Conservation (phyloP, 2,113 vertebrate species). For the Murina feae region DNA sequence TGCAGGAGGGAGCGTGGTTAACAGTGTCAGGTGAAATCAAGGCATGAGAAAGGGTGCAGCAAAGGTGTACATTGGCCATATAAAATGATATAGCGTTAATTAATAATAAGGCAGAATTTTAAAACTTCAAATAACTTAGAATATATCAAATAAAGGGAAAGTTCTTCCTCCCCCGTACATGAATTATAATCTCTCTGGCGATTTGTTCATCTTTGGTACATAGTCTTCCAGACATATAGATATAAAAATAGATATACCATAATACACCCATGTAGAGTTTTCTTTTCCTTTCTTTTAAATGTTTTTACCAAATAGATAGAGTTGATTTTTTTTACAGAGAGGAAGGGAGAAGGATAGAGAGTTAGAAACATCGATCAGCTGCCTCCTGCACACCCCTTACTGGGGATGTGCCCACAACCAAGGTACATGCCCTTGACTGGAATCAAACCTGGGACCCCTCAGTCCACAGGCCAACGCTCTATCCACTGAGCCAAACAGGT, state of each 20-base stretch:
- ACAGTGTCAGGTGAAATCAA: neutral
- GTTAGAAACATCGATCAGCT: too few species aligned
- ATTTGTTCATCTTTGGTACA: neutral
- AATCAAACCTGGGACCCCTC: too few species aligned
- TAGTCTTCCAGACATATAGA: neutral
- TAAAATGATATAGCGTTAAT: neutral
- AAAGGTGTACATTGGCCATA: neutral
- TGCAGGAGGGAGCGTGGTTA: neutral
- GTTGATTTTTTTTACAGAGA: too few species aligned
- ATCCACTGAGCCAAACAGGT: too few species aligned
- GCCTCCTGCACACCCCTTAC: too few species aligned
- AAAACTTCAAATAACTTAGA: conserved; percentile 15
- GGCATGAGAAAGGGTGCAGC: neutral
- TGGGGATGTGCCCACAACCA: too few species aligned
- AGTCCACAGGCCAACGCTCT: too few species aligned
- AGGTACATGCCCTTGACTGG: too few species aligned
- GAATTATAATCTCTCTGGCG: neutral
- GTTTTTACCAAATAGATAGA: too few species aligned
- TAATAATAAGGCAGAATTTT: neutral
- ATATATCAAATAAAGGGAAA: neutral
- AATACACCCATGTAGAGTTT: neutral
- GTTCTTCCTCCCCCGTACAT: neutral
- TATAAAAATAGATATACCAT: neutral
- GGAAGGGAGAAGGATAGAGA: too few species aligned
- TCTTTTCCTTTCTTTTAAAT: too few species aligned